phyloP scores from a whole-genome alignment of 2,113 vertebrate species.

The Lycaon pictus region DNA sequence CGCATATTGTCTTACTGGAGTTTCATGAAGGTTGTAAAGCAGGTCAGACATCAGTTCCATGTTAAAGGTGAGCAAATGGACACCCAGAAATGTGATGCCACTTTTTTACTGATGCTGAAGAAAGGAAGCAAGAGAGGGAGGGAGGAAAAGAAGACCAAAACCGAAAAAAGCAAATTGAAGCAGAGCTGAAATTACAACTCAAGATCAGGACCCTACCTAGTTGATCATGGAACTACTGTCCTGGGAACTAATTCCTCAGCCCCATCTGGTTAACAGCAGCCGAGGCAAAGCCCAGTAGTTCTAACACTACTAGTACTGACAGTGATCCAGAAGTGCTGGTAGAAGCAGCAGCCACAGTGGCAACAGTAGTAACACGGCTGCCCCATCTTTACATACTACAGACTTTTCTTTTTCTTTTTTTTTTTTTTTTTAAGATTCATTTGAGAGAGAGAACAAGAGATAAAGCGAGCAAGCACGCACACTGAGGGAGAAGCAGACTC shows the following conservation, averaged over 20 bases:
- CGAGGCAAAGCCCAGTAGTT: not conserved
- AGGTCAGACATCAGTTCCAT: not conserved
- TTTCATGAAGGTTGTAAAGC: not conserved
- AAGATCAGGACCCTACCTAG: not conserved
- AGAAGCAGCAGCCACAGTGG: not conserved
- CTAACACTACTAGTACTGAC: not conserved
- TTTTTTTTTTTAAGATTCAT: no score
- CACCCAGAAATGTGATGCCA: not conserved
- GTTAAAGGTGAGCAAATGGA: slow-evolving; percentile 38
- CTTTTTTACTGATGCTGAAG: not conserved
- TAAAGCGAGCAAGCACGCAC: no score
- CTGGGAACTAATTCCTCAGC: not conserved
- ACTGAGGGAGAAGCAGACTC: no score
- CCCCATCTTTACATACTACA: not conserved
- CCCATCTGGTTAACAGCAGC: not conserved
- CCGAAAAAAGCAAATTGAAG: not conserved
- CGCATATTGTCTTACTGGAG: not conserved
- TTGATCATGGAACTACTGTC: not conserved
- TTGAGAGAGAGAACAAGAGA: no score
- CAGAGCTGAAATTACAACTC: not conserved
- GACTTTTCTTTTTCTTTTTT: not conserved
- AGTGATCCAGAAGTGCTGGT: not conserved
- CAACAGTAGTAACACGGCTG: not conserved
- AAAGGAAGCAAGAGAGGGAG: not conserved
- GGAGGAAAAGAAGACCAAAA: not conserved